A percentile compares a stretch with the other conserved stretches of the same genome.
phyloP scores from a whole-genome alignment of 2,888 invertebrate species.

The Timema cristinae region DNA sequence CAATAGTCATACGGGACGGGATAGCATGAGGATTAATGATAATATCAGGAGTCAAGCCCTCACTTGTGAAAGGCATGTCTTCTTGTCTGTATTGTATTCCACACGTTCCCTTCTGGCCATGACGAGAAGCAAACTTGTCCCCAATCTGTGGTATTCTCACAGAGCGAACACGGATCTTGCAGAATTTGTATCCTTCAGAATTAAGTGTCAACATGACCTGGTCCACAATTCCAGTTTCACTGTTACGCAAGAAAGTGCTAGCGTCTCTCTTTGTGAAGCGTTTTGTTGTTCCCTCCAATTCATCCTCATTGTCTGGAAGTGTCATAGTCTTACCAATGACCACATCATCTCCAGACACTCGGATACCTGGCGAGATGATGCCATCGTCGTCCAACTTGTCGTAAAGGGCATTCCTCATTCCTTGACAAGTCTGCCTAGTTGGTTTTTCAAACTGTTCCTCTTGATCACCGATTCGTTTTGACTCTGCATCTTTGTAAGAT shows the following conservation, averaged over 20 bases:
- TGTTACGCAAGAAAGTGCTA: conserved; percentile 96
- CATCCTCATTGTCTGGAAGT: conserved; percentile 95
- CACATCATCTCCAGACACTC: conserved; percentile 99
- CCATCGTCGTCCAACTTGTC: conserved; percentile 99
- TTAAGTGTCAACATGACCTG: conserved; percentile 99
- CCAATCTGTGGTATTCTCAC: conserved; percentile 99
- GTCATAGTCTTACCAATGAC: conserved; percentile 98
- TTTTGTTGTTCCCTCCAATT: conserved; percentile 88
- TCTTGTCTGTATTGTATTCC: conserved; percentile 98
- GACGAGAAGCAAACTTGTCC: conserved; percentile 98
- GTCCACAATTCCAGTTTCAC: conserved; percentile 99
- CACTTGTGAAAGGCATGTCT: conserved; percentile 94
- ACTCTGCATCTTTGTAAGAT: conserved; percentile 93
- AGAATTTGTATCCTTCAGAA: conserved; percentile 98
- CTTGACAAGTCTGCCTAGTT: conserved; percentile 84
- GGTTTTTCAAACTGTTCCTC: conserved; percentile 98
- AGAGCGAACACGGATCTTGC: conserved; percentile 96
- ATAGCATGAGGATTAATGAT: conserved; percentile 99
- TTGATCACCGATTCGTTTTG: conserved; percentile 87
- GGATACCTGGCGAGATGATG: conserved; percentile 96
- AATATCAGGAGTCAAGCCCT: conserved; percentile 97
- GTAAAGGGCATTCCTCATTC: conserved; percentile 97
- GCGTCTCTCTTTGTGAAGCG: conserved; percentile 92
- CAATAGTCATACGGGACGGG: conserved; percentile 99
- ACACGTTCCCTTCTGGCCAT: conserved; percentile 99